These are phyloP conservation scores for Lutra lutra DNA, from an alignment of 2,797 vertebrate species.

Conservation along the genomic window DNA sequence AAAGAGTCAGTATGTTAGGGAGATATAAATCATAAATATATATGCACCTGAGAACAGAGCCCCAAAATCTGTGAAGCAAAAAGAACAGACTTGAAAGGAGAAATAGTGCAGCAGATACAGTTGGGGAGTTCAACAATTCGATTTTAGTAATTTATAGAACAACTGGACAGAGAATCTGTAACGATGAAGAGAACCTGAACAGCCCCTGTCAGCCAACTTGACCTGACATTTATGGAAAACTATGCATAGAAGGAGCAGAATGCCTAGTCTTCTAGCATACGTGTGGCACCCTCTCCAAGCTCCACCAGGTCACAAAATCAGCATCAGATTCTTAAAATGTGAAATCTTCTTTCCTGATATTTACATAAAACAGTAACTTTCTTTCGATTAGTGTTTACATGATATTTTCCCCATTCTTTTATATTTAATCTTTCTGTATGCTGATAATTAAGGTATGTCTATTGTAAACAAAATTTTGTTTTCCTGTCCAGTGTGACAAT, in stretches of 20 bases:
- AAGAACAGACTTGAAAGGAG: background rate
- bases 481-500: background rate
- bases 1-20: background rate
- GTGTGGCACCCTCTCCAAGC: background rate
- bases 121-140: background rate
- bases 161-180: background rate
- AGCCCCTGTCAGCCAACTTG: background rate
- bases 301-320: background rate
- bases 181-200: background rate
- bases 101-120: background rate
- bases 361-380: background rate
- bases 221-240: background rate
- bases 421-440: background rate
- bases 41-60: background rate
- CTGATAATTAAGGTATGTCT: background rate
- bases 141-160: background rate
- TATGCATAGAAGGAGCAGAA: background rate
- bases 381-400: background rate
- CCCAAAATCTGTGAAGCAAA: background rate
- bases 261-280: background rate
- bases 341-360: background rate
- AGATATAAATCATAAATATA: background rate
- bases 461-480: background rate
- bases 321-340: background rate
- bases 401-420: background rate